Evolutionary conservation across 2,888 invertebrate species (phyloP).

Genomic region (Crossocerus cetratus): DNA sequence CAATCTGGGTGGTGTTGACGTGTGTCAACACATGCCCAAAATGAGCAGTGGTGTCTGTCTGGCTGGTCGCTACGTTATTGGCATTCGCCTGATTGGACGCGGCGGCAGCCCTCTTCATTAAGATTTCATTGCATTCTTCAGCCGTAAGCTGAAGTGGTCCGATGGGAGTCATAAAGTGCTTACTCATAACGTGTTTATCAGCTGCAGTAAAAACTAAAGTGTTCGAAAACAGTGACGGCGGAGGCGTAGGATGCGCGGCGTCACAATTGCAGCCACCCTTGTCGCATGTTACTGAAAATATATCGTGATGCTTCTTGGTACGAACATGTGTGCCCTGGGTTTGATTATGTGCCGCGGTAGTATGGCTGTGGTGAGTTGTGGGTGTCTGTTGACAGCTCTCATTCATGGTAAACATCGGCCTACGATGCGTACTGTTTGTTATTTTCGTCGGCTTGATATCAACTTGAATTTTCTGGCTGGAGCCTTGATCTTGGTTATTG

Average conservation of each 20-base stretch:
- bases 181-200: conserved; percentile 76
- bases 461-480: conserved; percentile 74
- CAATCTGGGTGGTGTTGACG: conserved; percentile 78
- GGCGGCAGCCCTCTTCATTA: conserved; percentile 86
- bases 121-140: conserved; percentile 88
- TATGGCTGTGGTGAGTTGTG: conserved; percentile 68
- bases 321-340: conserved; percentile 77
- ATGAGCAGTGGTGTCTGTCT: conserved; percentile 70
- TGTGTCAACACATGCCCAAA: conserved; percentile 74
- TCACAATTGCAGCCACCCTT: conserved; percentile 76
- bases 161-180: conserved; percentile 85
- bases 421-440: conserved; percentile 70
- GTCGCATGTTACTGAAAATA: conserved; percentile 74
- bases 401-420: conserved; percentile 74
- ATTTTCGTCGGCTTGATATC: conserved; percentile 74
- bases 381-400: conserved; percentile 73
- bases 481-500: conserved; percentile 75
- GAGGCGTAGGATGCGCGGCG: conserved; percentile 71
- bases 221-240: conserved; percentile 74
- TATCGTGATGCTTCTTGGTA: conserved; percentile 73
- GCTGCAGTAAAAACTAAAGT: conserved; percentile 74
- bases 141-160: conserved; percentile 86
- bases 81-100: conserved; percentile 77
- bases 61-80: conserved; percentile 71
- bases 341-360: conserved; percentile 76